phyloP scores from a whole-genome alignment of 2,113 vertebrate genomes.

The Campylorhamphus procurvoides region DNA sequence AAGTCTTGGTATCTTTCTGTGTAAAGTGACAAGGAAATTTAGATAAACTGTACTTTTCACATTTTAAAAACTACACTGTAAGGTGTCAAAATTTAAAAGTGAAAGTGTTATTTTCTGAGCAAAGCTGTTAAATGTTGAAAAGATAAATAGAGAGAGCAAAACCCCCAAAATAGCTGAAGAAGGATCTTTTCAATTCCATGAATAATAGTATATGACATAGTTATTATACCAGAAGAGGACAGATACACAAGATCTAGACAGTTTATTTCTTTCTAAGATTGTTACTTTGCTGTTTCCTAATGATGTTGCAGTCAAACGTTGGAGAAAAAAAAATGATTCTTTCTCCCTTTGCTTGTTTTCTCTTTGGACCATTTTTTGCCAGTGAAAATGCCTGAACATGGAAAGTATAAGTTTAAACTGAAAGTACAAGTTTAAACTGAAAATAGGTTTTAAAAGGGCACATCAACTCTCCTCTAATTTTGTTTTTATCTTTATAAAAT shows the following conservation, averaged over 20 bases:
- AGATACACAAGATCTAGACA: not conserved
- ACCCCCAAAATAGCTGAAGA: not conserved
- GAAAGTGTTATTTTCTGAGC: not conserved
- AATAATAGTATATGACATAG: not conserved
- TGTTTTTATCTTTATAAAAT: not conserved
- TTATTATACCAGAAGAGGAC: not conserved
- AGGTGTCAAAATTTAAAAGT: constrained; percentile 23
- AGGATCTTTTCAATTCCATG: not conserved
- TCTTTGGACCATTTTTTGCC: not conserved
- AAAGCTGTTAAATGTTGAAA: constrained; percentile 29
- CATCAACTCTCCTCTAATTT: not conserved
- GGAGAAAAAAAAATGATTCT: not conserved
- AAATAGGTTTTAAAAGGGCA: not conserved
- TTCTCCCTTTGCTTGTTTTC: not conserved
- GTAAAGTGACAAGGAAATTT: not conserved
- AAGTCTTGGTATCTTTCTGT: not conserved
- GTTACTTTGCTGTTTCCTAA: not conserved
- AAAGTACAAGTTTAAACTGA: too few relatives aligned
- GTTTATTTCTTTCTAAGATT: not conserved
- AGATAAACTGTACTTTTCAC: constrained; percentile 29
- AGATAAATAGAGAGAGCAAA: constrained; percentile 12
- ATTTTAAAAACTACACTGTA: not conserved
- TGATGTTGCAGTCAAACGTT: not conserved
- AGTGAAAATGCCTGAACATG: not conserved
- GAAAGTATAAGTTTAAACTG: too few relatives aligned